These are phyloP conservation scores for Pterocles gutturalis DNA, from an alignment of 2,113 vertebrate species.

Conservation along the genomic window DNA sequence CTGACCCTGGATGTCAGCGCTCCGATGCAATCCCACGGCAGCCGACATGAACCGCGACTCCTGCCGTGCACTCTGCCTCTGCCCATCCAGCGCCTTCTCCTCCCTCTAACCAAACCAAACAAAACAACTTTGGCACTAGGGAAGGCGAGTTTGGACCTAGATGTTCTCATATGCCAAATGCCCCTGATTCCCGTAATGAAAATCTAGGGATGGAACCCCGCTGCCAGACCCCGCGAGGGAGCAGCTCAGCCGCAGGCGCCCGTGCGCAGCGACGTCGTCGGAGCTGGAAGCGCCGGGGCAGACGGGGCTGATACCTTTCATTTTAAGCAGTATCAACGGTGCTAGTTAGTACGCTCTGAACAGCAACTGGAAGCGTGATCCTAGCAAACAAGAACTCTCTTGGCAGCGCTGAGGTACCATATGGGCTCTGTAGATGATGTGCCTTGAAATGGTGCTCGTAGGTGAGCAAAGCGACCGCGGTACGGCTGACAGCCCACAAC, in stretches of 20 bases:
- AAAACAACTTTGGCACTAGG: neutral
- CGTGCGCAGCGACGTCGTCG: neutral
- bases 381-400: constrained; percentile 3
- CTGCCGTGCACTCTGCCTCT: rapidly evolving
- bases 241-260: neutral
- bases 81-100: neutral
- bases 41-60: rapidly evolving
- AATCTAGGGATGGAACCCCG: neutral
- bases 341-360: neutral
- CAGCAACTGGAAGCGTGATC: neutral
- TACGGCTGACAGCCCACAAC: neutral
- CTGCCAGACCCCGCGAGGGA: rapidly evolving
- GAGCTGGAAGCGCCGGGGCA: neutral
- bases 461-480: neutral
- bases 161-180: neutral
- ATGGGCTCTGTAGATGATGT: neutral
- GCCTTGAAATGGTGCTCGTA: neutral
- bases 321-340: neutral
- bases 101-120: neutral
- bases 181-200: neutral
- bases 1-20: neutral
- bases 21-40: rapidly evolving
- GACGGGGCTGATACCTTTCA: constrained; percentile 37
- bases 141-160: neutral
- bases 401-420: constrained; percentile 26